phyloP scores from a whole-genome alignment of 2,888 invertebrate species.

The Beris morrisii region DNA sequence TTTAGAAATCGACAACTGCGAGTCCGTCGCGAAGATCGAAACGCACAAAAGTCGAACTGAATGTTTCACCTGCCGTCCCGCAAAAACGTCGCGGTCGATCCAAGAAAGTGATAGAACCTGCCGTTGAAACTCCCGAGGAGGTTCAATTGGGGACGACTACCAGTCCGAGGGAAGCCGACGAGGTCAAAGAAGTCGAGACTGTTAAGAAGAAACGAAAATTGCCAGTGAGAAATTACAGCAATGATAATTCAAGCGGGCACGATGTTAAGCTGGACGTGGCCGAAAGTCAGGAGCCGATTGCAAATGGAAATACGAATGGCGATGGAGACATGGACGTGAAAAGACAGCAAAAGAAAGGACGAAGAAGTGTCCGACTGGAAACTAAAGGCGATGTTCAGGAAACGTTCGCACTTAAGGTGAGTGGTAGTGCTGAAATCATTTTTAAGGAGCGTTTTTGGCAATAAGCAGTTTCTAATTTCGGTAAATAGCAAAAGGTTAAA shows the following conservation, averaged over 20 bases:
- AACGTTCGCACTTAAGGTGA: constrained; percentile 29
- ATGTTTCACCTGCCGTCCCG: constrained; percentile 3
- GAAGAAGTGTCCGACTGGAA: constrained; percentile 52
- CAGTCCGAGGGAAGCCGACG: not conserved
- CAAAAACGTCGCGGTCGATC: constrained; percentile 44
- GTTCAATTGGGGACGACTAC: constrained; percentile 4
- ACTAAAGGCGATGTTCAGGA: constrained; percentile 48
- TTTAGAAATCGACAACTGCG: constrained; percentile 43
- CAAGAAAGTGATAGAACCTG: constrained; percentile 40
- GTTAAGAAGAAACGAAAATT: constrained; percentile 23
- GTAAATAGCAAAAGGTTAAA: no score
- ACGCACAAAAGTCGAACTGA: constrained; percentile 43
- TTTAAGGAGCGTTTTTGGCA: no score
- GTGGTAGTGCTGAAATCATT: not conserved
- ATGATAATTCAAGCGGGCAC: no score
- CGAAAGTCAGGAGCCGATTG: no score
- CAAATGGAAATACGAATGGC: constrained; percentile 32
- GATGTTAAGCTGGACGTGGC: no score
- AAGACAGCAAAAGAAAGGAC: constrained; percentile 46
- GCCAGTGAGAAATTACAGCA: constrained; percentile 40
- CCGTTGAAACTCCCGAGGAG: constrained; percentile 1
- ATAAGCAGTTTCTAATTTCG: no score
- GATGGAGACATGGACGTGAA: constrained; percentile 36
- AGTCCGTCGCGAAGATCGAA: constrained; percentile 46
- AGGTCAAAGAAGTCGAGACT: not conserved